Percentiles rank a stretch among this genome's conserved stretches.
These are phyloP conservation scores for Heliconius hewitsoni DNA, from an alignment of 1,140 invertebrate genomes.

Conservation along the genomic window DNA sequence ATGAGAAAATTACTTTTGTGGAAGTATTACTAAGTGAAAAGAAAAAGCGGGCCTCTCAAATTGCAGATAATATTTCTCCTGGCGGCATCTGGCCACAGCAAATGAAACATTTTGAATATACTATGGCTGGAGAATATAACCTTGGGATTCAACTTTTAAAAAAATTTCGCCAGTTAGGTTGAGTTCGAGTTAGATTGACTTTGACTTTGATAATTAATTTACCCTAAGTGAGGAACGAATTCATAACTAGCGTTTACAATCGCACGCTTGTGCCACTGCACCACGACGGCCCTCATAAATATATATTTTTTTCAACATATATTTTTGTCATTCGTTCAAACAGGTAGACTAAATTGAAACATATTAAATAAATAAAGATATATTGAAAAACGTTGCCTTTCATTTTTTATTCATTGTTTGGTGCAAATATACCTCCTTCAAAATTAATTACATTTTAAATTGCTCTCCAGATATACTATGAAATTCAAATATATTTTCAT, in stretches of 20 bases:
- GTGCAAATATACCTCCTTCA: slow-evolving; percentile 5
- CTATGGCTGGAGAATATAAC: not conserved
- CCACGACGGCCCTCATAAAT: too few relatives aligned
- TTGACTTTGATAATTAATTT: too few relatives aligned
- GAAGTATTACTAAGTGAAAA: slow-evolving; percentile 35
- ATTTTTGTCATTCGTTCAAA: not conserved
- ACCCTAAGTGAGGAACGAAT: too few relatives aligned
- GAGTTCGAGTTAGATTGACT: not conserved
- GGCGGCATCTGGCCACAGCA: slow-evolving; percentile 51
- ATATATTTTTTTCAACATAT: not conserved
- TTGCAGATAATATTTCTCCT: slow-evolving; percentile 58
- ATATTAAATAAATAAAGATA: not conserved
- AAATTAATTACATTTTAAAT: slow-evolving; percentile 12
- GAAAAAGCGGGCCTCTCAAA: slow-evolving; percentile 45
- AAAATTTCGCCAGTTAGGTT: not conserved
- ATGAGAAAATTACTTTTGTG: slow-evolving; percentile 12
- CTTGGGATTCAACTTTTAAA: not conserved
- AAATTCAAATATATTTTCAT: slow-evolving; percentile 2
- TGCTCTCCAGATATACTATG: not conserved
- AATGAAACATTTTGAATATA: slow-evolving; percentile 48
- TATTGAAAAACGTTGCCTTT: not conserved
- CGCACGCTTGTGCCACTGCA: too few relatives aligned
- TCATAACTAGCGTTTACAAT: too few relatives aligned
- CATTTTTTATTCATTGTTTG: slow-evolving; percentile 11
- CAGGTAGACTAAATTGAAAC: not conserved